A percentile compares a stretch with the other conserved stretches of the same genome.
Conservation (phyloP, 2,113 vertebrate genomes). For the Calyptommatus sinebrachiatus region DNA sequence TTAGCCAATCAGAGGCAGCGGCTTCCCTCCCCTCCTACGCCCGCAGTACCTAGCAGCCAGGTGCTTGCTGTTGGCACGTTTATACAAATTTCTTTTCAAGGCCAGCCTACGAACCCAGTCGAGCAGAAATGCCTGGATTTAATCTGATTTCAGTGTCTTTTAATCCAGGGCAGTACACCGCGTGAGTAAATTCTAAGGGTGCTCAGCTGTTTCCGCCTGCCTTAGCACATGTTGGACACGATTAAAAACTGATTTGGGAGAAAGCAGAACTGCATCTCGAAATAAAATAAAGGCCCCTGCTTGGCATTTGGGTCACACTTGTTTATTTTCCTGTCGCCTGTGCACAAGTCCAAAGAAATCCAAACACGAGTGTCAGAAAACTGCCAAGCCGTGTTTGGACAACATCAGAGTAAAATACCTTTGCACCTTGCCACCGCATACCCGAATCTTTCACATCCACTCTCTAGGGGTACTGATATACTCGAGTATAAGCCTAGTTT, state of each 20-base stretch:
- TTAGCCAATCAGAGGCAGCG: conserved; percentile 45
- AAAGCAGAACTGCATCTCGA: neutral
- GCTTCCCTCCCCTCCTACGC: conserved; percentile 14
- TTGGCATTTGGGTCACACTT: neutral
- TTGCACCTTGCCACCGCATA: too few species aligned
- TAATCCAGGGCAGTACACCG: too few species aligned
- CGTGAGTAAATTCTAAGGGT: too few species aligned
- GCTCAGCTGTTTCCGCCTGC: too few species aligned
- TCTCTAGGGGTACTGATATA: too few species aligned
- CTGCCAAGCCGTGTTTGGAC: neutral
- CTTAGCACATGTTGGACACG: too few species aligned
- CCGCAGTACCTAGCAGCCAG: conserved; percentile 31
- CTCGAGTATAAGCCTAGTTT: too few species aligned
- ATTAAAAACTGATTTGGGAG: too few species aligned
- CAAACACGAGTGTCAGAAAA: neutral
- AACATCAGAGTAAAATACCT: too few species aligned
- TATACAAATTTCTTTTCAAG: conserved; percentile 2
- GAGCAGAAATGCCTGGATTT: neutral
- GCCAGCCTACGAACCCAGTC: neutral
- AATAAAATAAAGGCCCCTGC: neutral
- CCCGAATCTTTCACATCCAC: too few species aligned
- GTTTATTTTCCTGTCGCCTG: neutral
- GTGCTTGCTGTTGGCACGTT: conserved; percentile 42
- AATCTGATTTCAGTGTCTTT: neutral
- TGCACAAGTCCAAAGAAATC: neutral